These are phyloP conservation scores for Leptarthrus brevirostris DNA, from an alignment of 2,888 invertebrate species.

Conservation along the genomic window DNA sequence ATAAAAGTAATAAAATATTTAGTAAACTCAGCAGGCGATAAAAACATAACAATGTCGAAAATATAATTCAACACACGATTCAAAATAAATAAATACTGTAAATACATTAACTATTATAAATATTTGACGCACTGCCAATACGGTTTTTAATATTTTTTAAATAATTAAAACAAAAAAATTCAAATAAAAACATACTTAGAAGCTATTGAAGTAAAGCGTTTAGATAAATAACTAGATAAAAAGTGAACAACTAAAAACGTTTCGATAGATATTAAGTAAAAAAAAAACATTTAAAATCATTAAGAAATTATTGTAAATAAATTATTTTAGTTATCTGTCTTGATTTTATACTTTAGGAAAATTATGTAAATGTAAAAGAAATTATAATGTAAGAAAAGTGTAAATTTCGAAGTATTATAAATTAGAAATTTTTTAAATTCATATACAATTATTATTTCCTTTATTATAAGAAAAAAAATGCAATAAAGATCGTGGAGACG, in stretches of 20 bases:
- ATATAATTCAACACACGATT: conserved; percentile 45
- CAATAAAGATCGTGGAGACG: conserved; percentile 32
- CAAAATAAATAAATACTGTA: conserved; percentile 54
- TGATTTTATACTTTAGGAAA: conserved; percentile 8
- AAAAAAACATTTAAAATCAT: conserved; percentile 5
- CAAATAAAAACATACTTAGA: conserved; percentile 47
- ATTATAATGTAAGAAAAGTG: conserved; percentile 18
- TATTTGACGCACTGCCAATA: conserved; percentile 59
- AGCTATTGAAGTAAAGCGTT: conserved; percentile 2
- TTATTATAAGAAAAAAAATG: conserved; percentile 39
- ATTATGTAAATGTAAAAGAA: conserved; percentile 42
- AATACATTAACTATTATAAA: conserved; percentile 56
- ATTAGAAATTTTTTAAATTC: conserved; percentile 37
- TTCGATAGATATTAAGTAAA: conserved; percentile 26
- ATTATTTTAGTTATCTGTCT: conserved; percentile 5
- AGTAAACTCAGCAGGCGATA: conserved; percentile 8
- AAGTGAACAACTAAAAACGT: conserved; percentile 33
- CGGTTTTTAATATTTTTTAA: conserved; percentile 58
- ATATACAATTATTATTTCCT: conserved; percentile 31
- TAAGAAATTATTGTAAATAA: conserved; percentile 32
- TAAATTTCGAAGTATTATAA: conserved; percentile 31
- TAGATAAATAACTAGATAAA: conserved; percentile 34
- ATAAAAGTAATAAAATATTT: conserved; percentile 23
- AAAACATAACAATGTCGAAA: conserved; percentile 30
- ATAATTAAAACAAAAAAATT: conserved; percentile 49